phyloP scores from a whole-genome alignment of 1,140 invertebrate genomes.

The Cyclina sinensis region DNA sequence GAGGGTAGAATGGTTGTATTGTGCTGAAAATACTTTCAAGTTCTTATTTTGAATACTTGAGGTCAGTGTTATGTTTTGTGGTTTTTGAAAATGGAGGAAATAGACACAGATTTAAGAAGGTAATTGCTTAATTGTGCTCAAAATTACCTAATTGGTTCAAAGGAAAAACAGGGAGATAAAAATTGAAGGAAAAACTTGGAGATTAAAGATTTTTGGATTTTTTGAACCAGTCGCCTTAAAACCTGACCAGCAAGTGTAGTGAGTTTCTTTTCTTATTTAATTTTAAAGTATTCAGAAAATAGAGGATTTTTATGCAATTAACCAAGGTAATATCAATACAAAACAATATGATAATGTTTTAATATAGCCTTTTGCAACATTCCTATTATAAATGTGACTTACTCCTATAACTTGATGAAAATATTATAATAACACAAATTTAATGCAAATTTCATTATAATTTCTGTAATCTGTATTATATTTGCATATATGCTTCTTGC shows the following conservation, averaged over 20 bases:
- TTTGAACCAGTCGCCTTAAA: not conserved
- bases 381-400: no score
- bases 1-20: not conserved
- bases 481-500: no score
- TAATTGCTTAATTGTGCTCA: constrained; percentile 15
- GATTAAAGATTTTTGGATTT: not conserved
- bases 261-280: not conserved
- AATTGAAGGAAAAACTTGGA: not conserved
- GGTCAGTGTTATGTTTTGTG: not conserved
- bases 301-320: no score
- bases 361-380: no score
- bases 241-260: not conserved
- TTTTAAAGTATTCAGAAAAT: no score
- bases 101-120: not conserved
- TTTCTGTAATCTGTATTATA: no score
- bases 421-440: no score
- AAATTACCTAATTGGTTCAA: not conserved
- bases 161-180: not conserved
- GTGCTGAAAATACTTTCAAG: not conserved
- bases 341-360: no score
- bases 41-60: constrained; percentile 5
- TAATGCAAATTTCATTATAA: no score
- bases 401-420: no score
- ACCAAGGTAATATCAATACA: no score
- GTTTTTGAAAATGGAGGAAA: constrained; percentile 2